Conservation (phyloP, 2,113 vertebrate species). For the Atractosteus spatula region DNA sequence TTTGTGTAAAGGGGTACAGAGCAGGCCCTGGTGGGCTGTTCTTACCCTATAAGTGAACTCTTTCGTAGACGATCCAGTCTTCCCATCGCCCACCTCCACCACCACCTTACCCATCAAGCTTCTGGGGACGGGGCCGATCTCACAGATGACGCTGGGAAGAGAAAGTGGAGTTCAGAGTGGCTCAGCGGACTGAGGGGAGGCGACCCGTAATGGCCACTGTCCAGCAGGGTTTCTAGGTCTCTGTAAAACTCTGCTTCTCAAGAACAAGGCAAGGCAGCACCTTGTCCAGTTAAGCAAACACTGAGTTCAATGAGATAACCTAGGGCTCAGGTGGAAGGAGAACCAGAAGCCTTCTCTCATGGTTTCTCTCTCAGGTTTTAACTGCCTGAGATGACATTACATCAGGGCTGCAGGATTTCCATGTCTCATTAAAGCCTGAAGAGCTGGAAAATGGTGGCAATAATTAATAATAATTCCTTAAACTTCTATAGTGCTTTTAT, state of each 20-base stretch:
- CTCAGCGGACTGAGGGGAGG: background rate
- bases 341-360: too few species aligned
- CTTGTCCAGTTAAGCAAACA: too few species aligned
- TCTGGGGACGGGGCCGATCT: slow-evolving; percentile 41
- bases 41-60: slow-evolving; percentile 65
- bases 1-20: background rate
- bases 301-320: too few species aligned
- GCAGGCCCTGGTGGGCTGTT: background rate
- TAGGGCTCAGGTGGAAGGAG: too few species aligned
- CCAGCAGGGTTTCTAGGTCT: background rate
- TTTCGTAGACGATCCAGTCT: slow-evolving; percentile 38
- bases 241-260: background rate
- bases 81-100: slow-evolving; percentile 52
- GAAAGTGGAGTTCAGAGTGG: background rate
- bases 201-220: background rate
- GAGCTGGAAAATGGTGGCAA: background rate
- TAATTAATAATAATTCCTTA: background rate
- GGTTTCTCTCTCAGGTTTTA: too few species aligned
- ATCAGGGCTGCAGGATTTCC: too few species aligned
- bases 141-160: slow-evolving; percentile 63
- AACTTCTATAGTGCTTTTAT: too few species aligned
- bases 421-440: too few species aligned
- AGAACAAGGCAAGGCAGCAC: background rate
- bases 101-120: slow-evolving; percentile 35
- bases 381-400: too few species aligned